Evolutionary conservation across 1,140 invertebrate genomes (phyloP), one percentile per base, ranked within the genome.

Genomic region (Druon quercuslanigerum): DNA sequence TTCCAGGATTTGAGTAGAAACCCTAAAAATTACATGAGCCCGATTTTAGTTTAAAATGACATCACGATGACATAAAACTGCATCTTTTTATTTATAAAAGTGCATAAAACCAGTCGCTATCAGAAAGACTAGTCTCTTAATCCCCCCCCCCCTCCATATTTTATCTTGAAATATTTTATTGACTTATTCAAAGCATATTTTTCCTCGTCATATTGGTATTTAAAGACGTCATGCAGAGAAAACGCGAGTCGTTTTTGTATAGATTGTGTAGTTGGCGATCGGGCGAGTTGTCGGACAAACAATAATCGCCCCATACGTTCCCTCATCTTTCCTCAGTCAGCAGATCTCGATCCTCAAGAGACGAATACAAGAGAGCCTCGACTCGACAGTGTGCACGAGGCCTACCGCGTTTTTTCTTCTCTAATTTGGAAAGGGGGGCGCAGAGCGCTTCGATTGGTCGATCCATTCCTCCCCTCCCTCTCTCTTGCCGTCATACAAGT

Each of bases 401-500:
- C 60, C n/a, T 25, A 50, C 46, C 17, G 14, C 19, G 66, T 33
- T 25, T 40, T 50, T 9, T 25, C 17, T 14, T 20, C 50, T 72
- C 51, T 19, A 33, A 3, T 14, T 46, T n/a, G 8, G 33, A 11
- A 2, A 51, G 11, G 17, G 50, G 14, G 54, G 73, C 25, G 46
- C n/a, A 9, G 25, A 40, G 71, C 54, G 19, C 71, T 52, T 40
- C 52, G 54, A 84, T 84, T 84, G 82, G 73, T 33, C 50, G 50
- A 25, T 17, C 46, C 20, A 17, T 56, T 17, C 9, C 54, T 56
- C 54, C 20, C 20, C 54, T 19, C 13, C 54, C 54, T 17, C 54
- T 6, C 20, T 56, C 17, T 12, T 6, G 0, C 25, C 25, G 12
- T 20, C 14, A 56, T n/a, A 19, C 54, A 56, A 56, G 12, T 11